Evolutionary conservation across 2,113 vertebrate genomes (phyloP).

Genomic region (Trichechus manatus): DNA sequence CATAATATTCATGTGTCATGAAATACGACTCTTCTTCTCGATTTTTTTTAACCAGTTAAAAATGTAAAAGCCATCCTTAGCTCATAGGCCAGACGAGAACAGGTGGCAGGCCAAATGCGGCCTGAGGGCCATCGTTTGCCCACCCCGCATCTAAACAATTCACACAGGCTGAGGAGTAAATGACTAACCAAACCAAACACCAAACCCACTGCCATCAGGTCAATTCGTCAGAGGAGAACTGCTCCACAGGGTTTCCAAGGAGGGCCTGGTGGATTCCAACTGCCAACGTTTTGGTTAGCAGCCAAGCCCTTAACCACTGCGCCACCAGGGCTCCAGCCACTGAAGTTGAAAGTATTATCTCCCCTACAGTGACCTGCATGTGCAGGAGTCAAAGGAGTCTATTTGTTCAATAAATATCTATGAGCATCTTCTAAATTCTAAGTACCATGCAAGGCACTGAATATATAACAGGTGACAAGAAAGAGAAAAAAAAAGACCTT

Average conservation of each 20-base stretch:
- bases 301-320: too few relatives aligned
- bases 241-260: too few relatives aligned
- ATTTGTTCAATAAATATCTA: neutral
- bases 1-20: too few relatives aligned
- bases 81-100: neutral
- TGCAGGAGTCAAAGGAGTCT: neutral
- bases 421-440: neutral
- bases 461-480: neutral
- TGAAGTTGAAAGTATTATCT: neutral
- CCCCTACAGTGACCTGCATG: neutral
- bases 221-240: too few relatives aligned
- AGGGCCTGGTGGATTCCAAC: too few relatives aligned
- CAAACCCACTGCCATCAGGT: too few relatives aligned
- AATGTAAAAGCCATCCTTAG: neutral
- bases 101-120: neutral
- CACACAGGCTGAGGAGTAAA: neutral
- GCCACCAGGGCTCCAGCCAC: too few relatives aligned
- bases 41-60: conserved; percentile 34
- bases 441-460: neutral
- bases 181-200: neutral
- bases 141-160: neutral
- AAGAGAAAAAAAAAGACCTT: neutral
- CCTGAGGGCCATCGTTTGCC: neutral
- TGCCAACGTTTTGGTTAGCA: too few relatives aligned
- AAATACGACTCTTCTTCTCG: neutral